Conservation (phyloP, 2,888 invertebrate species). For the Cheiracanthium punctorium region DNA sequence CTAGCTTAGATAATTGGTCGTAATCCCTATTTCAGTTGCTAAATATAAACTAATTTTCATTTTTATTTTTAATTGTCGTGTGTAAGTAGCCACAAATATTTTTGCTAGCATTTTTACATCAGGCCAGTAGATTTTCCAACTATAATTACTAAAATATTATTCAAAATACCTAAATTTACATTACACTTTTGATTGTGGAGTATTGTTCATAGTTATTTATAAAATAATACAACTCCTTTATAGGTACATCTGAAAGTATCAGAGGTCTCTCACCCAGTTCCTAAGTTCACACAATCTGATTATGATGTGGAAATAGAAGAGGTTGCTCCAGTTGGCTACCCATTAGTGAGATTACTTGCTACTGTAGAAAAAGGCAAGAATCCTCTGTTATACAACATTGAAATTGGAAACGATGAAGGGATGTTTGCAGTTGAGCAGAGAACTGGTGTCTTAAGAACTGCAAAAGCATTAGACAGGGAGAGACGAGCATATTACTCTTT, state of each 20-base stretch:
- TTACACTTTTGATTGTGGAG: too few species aligned
- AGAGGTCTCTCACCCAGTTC: conserved; percentile 81
- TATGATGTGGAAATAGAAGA: conserved; percentile 92
- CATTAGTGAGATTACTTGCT: conserved; percentile 90
- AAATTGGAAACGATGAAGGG: conserved; percentile 76
- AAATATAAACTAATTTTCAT: too few species aligned
- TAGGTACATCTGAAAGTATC: conserved; percentile 59
- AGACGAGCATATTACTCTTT: conserved; percentile 87
- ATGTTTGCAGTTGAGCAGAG: conserved; percentile 91
- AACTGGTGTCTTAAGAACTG: conserved; percentile 92
- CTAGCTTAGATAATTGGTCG: too few species aligned
- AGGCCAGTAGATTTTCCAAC: too few species aligned
- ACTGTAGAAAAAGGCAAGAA: conserved; percentile 77
- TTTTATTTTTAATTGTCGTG: too few species aligned
- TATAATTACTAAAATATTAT: too few species aligned
- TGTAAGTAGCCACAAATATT: too few species aligned
- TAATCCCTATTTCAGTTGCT: too few species aligned
- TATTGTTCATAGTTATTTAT: too few species aligned
- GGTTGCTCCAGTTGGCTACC: conserved; percentile 90
- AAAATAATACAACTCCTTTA: too few species aligned
- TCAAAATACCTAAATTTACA: too few species aligned
- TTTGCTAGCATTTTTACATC: too few species aligned
- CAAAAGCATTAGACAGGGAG: conserved; percentile 90
- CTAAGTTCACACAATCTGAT: conserved; percentile 89
- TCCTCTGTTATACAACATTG: conserved; percentile 89